Evolutionary conservation across 1,140 invertebrate species (phyloP), one percentile per base, ranked within the genome.

Genomic region (Cyphomyrmex costatus): DNA sequence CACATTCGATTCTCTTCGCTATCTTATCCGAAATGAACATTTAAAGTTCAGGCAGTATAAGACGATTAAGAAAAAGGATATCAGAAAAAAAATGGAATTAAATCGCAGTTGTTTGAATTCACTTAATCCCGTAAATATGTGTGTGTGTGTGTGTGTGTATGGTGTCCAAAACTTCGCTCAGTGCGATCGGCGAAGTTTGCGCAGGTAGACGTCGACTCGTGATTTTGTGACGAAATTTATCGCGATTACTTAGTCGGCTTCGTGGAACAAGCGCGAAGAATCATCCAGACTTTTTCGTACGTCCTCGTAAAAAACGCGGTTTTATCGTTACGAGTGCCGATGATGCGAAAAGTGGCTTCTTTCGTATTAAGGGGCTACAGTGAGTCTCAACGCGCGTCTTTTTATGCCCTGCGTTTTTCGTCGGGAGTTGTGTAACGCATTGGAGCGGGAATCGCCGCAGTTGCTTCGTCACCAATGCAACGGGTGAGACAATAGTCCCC

Each of bases 401-500:
- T 68, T 46, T 21, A 36, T 3, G 27, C 79, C 27, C 66, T 14
- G 16, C 24, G 42, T 70, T 76, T 76, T 65, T 76, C 56, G 36
- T 61, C 58, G 73, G 12, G 5, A 27, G 36, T 85, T 85, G 74
- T 60, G 87, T 85, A 89, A 89, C 78, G 74, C 60, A 71, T 89
- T 68, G 76, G 46, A 80, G 46, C 76, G 82, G 4, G 70, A 76
- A 88, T 89, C 76, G 78, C 76, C 88, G 89, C 58, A 21, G 42
- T 76, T 89, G 79, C 85, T 73, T 90, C 89, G 89, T 89, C 88
- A 90, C 65, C 68, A 60, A 77, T 79, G 76, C 61, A 66, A 77
- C 86, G 66, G 4, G 30, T 73, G 77, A 90, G 80, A 90, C 89
- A 90, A 90, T 90, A 49, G 88, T 36, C 24, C 66, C 51, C 87